Evolutionary conservation across 2,113 vertebrate species (phyloP).

Genomic region (human): DNA sequence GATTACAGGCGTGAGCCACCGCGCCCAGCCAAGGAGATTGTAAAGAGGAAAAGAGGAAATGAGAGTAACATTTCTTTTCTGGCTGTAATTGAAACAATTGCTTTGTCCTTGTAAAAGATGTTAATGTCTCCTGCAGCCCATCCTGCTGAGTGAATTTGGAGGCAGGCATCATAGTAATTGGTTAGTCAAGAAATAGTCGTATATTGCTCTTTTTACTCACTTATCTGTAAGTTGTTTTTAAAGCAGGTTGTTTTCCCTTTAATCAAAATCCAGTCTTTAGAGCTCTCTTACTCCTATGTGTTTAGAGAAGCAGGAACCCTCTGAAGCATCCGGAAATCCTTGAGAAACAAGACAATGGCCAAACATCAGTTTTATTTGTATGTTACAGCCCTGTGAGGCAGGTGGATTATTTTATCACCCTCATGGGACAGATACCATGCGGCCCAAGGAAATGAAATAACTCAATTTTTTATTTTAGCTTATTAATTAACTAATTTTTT

Average conservation of each 20-base stretch:
- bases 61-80: not conserved
- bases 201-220: not conserved
- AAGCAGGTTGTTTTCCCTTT: not conserved
- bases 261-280: not conserved
- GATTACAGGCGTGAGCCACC: too few relatives aligned
- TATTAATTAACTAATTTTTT: too few relatives aligned
- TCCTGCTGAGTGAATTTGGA: not conserved
- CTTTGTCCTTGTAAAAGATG: not conserved
- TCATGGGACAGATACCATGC: not conserved
- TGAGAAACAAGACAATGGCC: not conserved
- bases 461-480: not conserved
- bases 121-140: not conserved
- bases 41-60: not conserved
- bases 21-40: rapidly evolving
- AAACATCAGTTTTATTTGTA: not conserved
- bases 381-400: not conserved
- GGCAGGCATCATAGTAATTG: not conserved
- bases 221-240: not conserved
- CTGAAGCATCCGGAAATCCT: not conserved
- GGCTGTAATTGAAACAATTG: not conserved
- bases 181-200: not conserved
- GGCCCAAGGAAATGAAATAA: not conserved
- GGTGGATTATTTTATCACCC: not conserved
- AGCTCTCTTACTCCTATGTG: not conserved
- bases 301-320: not conserved